Percentiles rank a stretch among this genome's conserved stretches.
Evolutionary conservation across 2,888 invertebrate species (phyloP).

Genomic region (Amphiduros pacificus): DNA sequence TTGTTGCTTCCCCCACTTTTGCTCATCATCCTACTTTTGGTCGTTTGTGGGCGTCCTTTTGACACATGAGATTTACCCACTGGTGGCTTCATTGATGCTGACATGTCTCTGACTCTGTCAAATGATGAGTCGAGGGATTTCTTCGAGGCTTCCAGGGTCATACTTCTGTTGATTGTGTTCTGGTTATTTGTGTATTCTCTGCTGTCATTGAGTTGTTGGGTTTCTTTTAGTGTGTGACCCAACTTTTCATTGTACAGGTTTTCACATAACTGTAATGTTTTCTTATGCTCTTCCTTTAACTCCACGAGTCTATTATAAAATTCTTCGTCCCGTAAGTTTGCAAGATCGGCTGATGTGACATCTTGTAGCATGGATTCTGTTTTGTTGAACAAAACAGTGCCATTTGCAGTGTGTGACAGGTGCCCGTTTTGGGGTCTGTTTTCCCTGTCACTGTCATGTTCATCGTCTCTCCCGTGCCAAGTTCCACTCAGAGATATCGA

Average conservation of each 20-base stretch:
- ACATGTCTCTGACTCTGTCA: constrained; percentile 23
- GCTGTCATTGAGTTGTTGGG: too few species aligned
- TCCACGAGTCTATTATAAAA: constrained; percentile 50
- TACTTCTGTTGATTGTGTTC: too few species aligned
- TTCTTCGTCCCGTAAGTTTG: constrained; percentile 45
- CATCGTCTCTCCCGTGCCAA: constrained; percentile 6
- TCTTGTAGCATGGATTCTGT: constrained; percentile 13
- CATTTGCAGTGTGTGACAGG: neutral
- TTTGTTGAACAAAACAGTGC: neutral
- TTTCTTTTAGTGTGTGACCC: neutral
- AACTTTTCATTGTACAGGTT: constrained; percentile 48
- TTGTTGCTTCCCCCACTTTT: too few species aligned
- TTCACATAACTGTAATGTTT: constrained; percentile 50
- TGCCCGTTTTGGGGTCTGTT: neutral
- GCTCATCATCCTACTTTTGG: neutral
- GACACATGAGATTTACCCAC: constrained; percentile 6
- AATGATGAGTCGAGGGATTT: neutral
- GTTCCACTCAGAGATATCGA: neutral
- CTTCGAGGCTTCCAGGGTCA: neutral
- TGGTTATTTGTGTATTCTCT: neutral
- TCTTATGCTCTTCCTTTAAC: constrained; percentile 52
- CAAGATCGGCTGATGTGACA: constrained; percentile 30
- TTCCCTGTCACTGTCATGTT: neutral
- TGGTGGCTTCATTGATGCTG: constrained; percentile 22
- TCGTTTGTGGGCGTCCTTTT: constrained; percentile 2